Evolutionary conservation across 30 jellyfish, hydroid and myxozoan species (phyloP).

Genomic region (Aurelia coerulea): DNA sequence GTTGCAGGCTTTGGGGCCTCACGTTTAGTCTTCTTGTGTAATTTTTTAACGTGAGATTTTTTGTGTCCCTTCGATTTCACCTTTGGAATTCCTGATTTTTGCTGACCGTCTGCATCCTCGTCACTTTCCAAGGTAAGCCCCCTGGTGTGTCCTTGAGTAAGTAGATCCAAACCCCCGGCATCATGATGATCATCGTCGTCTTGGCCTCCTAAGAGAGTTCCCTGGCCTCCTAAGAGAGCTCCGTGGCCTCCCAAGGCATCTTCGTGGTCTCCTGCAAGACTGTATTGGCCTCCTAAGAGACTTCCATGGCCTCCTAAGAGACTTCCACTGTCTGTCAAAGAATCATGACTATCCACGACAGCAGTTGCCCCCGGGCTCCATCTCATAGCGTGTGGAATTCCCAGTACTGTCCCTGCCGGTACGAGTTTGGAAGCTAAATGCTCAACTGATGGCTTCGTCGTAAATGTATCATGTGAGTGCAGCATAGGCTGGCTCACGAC

Average conservation of each 20-base stretch:
- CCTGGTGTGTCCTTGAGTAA: constrained; percentile 47
- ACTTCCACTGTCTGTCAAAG: constrained; percentile 13
- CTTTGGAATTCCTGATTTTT: constrained; percentile 58
- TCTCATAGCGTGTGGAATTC: constrained; percentile 68
- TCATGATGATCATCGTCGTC: constrained; percentile 50
- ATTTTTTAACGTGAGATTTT: constrained; percentile 8
- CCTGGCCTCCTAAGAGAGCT: neutral
- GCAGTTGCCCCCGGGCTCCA: constrained; percentile 50
- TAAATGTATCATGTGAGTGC: constrained; percentile 72
- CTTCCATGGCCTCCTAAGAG: neutral
- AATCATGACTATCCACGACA: constrained; percentile 46
- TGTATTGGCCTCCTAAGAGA: neutral
- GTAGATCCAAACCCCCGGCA: constrained; percentile 28
- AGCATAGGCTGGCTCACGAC: constrained; percentile 92
- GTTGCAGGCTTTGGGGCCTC: constrained; percentile 51
- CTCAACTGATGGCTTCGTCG: constrained; percentile 60
- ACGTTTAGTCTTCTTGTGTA: constrained; percentile 44
- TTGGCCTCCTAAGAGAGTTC: neutral
- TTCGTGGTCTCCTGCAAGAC: neutral
- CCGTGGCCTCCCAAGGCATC: no score
- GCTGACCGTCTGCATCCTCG: constrained; percentile 50
- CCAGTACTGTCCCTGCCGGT: constrained; percentile 74
- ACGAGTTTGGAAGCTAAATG: constrained; percentile 71
- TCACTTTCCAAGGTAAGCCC: constrained; percentile 32
- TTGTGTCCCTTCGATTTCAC: constrained; percentile 22